Evolutionary conservation across 2,888 invertebrate genomes (phyloP).

Genomic region (Caenorhabditis sp.): DNA sequence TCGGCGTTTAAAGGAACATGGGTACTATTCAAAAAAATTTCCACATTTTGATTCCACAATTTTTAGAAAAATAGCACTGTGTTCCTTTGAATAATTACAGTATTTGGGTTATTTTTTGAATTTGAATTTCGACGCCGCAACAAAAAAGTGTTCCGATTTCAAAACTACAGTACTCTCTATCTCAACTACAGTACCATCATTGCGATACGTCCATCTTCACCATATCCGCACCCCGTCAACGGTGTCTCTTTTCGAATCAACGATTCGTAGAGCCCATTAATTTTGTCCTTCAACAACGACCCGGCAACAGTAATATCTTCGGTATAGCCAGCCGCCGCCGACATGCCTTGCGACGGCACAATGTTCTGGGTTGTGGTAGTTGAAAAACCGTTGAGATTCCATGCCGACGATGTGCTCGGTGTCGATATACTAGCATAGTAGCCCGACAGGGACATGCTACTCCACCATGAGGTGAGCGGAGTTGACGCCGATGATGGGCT

Average conservation of each 20-base stretch:
- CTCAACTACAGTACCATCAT: no score
- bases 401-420: slow-evolving; percentile 11
- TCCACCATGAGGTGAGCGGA: slow-evolving; percentile 35
- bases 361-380: slow-evolving; percentile 10
- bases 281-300: slow-evolving; percentile 46
- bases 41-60: no score
- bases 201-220: slow-evolving; percentile 39
- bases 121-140: no score
- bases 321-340: slow-evolving; percentile 41
- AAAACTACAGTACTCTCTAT: no score
- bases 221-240: slow-evolving; percentile 29
- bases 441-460: slow-evolving; percentile 32
- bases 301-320: slow-evolving; percentile 62
- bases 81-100: no score
- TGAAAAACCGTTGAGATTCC: slow-evolving; percentile 6
- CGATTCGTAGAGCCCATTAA: slow-evolving; percentile 43
- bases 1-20: no score
- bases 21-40: no score
- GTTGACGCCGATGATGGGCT: slow-evolving; percentile 26
- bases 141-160: no score
- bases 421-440: slow-evolving; percentile 26
- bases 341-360: not conserved
- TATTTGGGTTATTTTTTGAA: no score
- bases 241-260: slow-evolving; percentile 38
- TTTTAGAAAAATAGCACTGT: no score